Evolutionary conservation across 2,888 invertebrate species (phyloP).

Genomic region (Gari tellinella): DNA sequence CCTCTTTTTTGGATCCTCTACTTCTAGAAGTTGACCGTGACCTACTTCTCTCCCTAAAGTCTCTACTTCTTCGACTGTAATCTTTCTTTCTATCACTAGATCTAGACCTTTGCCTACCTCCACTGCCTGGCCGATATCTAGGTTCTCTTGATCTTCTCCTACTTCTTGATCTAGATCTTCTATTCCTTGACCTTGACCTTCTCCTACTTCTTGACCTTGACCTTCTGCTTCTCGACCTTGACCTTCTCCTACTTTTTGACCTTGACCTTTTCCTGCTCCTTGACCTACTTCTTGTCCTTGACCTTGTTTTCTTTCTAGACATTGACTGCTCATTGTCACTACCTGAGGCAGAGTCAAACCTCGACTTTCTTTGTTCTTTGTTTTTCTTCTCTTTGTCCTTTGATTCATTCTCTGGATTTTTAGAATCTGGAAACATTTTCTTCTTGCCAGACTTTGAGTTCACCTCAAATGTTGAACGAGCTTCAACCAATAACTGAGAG

Average conservation of each 20-base stretch:
- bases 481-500: too few relatives aligned
- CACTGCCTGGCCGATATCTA: background rate
- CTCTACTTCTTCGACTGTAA: too few relatives aligned
- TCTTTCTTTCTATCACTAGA: constrained; percentile 8
- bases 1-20: constrained; percentile 9
- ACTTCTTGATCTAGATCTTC: constrained; percentile 20
- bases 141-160: background rate
- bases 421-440: background rate
- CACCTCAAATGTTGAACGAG: background rate
- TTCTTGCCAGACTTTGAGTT: background rate
- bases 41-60: background rate
- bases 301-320: background rate
- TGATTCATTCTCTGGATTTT: background rate
- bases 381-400: background rate
- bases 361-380: background rate
- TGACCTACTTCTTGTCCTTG: constrained; percentile 21
- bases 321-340: background rate
- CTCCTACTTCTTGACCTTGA: constrained; percentile 19
- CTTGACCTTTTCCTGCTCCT: constrained; percentile 11
- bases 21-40: too few relatives aligned
- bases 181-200: constrained; percentile 15
- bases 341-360: too few relatives aligned
- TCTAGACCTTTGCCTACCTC: constrained; percentile 13
- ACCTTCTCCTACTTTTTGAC: constrained; percentile 7
- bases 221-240: constrained; percentile 19